A percentile compares a stretch with the other conserved stretches of the same genome.
These are phyloP conservation scores for Gobio occitaniae DNA, from an alignment of 2,797 vertebrate species.

Conservation along the genomic window DNA sequence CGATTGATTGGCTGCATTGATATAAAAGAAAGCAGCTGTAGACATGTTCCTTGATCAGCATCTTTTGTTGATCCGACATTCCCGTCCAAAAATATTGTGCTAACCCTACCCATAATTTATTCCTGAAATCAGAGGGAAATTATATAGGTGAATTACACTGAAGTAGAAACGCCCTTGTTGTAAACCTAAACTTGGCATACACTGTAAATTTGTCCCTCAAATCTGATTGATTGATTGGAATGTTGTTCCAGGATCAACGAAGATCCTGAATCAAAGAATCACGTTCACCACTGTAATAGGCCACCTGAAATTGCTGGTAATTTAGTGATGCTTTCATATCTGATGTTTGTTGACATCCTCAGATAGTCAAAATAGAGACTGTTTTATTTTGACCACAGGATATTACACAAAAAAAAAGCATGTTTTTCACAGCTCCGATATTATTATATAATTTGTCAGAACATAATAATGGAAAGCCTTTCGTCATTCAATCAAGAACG, in stretches of 20 bases:
- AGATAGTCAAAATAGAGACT: neutral
- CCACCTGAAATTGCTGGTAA: neutral
- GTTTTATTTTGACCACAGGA: conserved; percentile 39
- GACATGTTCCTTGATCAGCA: too few relatives aligned
- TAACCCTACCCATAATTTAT: too few relatives aligned
- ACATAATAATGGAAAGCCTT: conserved; percentile 7
- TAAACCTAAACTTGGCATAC: too few relatives aligned
- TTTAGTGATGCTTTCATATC: conserved; percentile 24
- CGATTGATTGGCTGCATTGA: neutral
- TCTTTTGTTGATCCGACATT: too few relatives aligned
- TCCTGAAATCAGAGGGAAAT: neutral
- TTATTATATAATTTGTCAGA: conserved; percentile 2
- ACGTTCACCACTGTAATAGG: neutral
- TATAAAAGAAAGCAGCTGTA: neutral
- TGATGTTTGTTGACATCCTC: conserved; percentile 15
- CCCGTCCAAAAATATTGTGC: too few relatives aligned
- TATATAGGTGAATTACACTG: too few relatives aligned
- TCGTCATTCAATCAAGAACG: conserved; percentile 15
- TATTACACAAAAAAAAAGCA: conserved; percentile 16
- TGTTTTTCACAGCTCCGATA: conserved; percentile 25
- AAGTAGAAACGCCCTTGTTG: too few relatives aligned
- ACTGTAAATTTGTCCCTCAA: too few relatives aligned
- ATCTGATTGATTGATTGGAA: too few relatives aligned
- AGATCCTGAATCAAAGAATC: neutral
- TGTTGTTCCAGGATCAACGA: neutral